Percentiles rank a stretch among this genome's conserved stretches.
Evolutionary conservation across 2,888 invertebrate genomes (phyloP).

Genomic region (Selenia dentaria): DNA sequence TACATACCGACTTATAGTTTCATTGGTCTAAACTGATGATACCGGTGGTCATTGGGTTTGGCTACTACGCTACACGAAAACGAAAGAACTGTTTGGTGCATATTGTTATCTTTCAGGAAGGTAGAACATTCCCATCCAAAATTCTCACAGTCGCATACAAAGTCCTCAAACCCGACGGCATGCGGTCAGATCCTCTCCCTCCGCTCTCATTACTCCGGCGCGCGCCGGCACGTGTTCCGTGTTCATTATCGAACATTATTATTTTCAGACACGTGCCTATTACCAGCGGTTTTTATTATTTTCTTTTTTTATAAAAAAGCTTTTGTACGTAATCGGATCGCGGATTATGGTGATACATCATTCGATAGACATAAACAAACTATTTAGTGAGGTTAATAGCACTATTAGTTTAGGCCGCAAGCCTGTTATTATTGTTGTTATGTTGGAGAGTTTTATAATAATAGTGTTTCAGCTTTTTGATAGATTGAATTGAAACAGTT

Average conservation of each 20-base stretch:
- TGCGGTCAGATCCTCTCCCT: constrained; percentile 24
- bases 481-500: too few species aligned
- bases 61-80: too few species aligned
- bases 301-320: constrained; percentile 35
- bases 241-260: constrained; percentile 78
- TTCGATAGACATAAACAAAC: constrained; percentile 75
- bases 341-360: constrained; percentile 66
- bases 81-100: neutral
- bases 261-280: constrained; percentile 77
- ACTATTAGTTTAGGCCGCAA: constrained; percentile 41
- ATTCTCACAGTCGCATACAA: constrained; percentile 3
- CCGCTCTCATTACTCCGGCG: constrained; percentile 34
- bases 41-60: too few species aligned
- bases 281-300: constrained; percentile 62
- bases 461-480: too few species aligned
- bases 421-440: constrained; percentile 2
- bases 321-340: constrained; percentile 67
- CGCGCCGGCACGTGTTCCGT: constrained; percentile 60
- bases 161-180: constrained; percentile 4
- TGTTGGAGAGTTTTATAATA: neutral
- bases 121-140: neutral
- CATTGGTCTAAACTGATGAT: too few species aligned
- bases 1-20: too few species aligned
- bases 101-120: neutral
- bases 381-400: constrained; percentile 67